Base-by-base conservation (phyloP, 2,888 invertebrate genomes). In the Eudemis profundana region DNA sequence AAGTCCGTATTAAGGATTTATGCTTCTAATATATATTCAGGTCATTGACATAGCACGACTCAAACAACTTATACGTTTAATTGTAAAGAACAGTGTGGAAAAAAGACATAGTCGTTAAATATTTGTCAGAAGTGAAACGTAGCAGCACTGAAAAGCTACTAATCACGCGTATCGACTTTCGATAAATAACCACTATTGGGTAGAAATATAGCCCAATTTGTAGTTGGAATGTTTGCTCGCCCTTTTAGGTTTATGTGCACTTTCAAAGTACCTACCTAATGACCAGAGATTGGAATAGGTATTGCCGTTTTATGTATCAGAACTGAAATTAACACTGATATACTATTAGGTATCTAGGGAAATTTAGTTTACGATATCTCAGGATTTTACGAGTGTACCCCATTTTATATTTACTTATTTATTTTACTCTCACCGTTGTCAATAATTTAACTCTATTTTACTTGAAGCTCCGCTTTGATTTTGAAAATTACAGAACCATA, bases 141-240 rank as follows among this genome's bases (percentile, higher is more conserved):
- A 38, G 17, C 40, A 53, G 44, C 17, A 21, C 23, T 54, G 54
- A 56, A 23, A 40, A 40, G 47, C 54, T 19, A 62, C 54, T 54
- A 49, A 63, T 63, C 54, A 49, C 62, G 62, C 10, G 21, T 47
- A 63, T 63, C 62, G 62, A 56, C 38, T 63, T 56, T 56, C 54
- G 29, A 63, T 63, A 49, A 56, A 56, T 49, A 63, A 63, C 54
- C 47, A 63, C 54, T 49, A 40, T 56, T 54, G 47, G 54, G 21
- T 36, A 59, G 14, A 47, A 23, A 59, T 47, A 59, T 59, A 15
- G 47, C 57, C 62, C 27, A 53, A 53, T 47, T 63, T 63, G 46
- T 49, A 40, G 56, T 49, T 40, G 47, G 53, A 47, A 56, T 63
- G 40, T 56, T 49, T 56, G 29, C 54, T 10, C 40, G 19, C 49